Base-by-base conservation (phyloP, 2,113 vertebrate species). In the Centropristis striata region DNA sequence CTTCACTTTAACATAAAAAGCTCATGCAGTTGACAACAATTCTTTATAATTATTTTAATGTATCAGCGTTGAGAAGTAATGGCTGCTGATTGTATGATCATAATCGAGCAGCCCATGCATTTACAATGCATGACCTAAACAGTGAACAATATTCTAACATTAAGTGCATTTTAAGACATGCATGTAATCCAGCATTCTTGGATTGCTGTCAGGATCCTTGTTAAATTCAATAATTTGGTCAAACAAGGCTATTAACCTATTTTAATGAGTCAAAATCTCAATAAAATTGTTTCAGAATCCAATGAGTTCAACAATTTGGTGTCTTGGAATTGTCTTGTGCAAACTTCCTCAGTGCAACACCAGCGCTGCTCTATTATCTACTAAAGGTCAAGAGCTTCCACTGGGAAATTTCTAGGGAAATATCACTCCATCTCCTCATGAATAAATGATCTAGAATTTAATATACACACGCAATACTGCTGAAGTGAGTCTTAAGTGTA, bases 371-470 rank as follows among this genome's bases (percentile, higher is more conserved):
- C 47, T 41, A 73, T 78, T 74, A 81, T 71, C 47, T 1, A 10
- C 28, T 28, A 69, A 91, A 86, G 84, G 83, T 86, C 82, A 85
- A 67, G 44, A 18, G 28, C 20, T 65, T 88, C 81, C 77, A 39
- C 66, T 70, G 81, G 63, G 84, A 88, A 88, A 71, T 64, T 68
- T 80, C 58, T n/a, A 25, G 20, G 59, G 49, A 82, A 91, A 87
- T 80, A 76, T 73, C 42, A 72, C 21, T 42, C 25, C 9, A 27
- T 85, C 64, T 20, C 47, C 25, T 67, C 39, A 82, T 72, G 55
- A 80, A 86, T 83, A 88, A 83, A 81, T 79, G 14, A 88, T 44
- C 21, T 44, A 41, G 8, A 25, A 55, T 71, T 4, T 41, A 25
- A 77, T 72, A 69, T 73, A 53, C 20, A 69, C 63, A 20, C 20